Evolutionary conservation across 2,797 vertebrate species (phyloP).

Genomic region (Lacerta bilineata): DNA sequence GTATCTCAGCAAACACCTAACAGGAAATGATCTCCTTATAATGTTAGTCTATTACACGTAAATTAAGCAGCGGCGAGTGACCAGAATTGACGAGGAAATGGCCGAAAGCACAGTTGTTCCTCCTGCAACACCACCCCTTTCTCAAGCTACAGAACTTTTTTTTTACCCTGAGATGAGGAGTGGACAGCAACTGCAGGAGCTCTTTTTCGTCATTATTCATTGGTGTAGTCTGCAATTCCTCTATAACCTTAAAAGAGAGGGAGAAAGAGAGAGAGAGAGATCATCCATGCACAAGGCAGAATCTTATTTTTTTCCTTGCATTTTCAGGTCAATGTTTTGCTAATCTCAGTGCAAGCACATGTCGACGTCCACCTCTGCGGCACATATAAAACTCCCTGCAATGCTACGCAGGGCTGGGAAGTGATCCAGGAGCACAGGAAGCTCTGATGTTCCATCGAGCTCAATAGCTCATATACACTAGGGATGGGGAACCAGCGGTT

Average conservation of each 20-base stretch:
- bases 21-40: neutral
- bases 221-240: constrained; percentile 89
- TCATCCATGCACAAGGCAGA: neutral
- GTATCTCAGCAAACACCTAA: neutral
- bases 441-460: neutral
- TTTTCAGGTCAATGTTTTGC: neutral
- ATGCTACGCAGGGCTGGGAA: neutral
- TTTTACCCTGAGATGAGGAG: constrained; percentile 92
- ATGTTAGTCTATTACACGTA: neutral
- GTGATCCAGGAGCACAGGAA: neutral
- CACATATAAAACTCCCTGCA: neutral
- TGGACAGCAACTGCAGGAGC: constrained; percentile 89
- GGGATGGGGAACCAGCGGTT: too few relatives aligned
- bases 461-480: too few relatives aligned
- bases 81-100: neutral
- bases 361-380: neutral
- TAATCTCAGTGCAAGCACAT: constrained; percentile 1
- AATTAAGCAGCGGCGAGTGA: neutral
- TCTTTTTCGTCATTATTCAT: constrained; percentile 89
- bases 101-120: neutral
- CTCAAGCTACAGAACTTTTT: constrained; percentile 5
- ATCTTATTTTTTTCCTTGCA: constrained; percentile 9
- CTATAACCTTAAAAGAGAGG: constrained; percentile 84
- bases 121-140: neutral
- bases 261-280: constrained; percentile 34